Conservation (phyloP, 2,888 invertebrate species). For the Formica aserva region DNA sequence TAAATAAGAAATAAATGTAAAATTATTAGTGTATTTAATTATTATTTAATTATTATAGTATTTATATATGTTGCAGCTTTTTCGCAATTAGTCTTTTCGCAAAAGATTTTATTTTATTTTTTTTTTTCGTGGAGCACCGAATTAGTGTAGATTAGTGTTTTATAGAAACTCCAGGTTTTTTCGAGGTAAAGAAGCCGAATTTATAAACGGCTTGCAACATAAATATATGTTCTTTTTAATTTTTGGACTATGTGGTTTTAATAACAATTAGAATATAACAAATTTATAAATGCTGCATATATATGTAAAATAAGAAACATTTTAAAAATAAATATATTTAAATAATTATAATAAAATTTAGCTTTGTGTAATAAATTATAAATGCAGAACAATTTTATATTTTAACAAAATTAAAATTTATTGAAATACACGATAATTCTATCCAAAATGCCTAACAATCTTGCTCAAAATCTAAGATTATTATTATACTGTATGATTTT, state of each 20-base stretch:
- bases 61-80: background rate
- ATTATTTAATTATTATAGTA: background rate
- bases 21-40: background rate
- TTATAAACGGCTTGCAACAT: background rate
- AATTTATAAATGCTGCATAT: background rate
- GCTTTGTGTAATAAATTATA: background rate
- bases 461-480: conserved; percentile 3
- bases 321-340: background rate
- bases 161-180: no score
- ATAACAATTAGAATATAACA: background rate
- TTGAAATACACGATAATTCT: background rate
- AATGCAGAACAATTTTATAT: background rate
- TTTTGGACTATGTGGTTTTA: background rate
- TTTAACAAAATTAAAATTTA: background rate
- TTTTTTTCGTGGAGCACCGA: background rate
- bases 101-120: background rate
- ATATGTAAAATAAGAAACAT: background rate
- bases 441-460: background rate
- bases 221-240: background rate
- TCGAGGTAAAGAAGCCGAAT: no score
- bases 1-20: background rate
- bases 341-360: background rate
- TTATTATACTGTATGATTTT: background rate
- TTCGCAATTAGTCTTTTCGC: background rate
- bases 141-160: background rate